Conservation (phyloP, 2,888 invertebrate genomes). For the Odontothrips loti region DNA sequence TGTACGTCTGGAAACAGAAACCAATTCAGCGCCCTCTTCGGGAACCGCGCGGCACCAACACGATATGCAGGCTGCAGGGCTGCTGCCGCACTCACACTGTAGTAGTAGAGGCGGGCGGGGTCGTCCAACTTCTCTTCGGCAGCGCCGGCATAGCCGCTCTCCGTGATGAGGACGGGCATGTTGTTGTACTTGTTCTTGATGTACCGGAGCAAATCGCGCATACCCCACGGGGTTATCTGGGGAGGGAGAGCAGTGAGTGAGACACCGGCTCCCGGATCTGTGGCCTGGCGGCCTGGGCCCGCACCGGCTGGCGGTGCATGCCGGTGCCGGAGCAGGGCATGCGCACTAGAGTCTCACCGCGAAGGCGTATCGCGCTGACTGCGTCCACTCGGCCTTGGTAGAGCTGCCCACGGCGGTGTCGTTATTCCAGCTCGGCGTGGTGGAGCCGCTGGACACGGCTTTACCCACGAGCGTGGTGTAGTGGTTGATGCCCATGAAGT, state of each 20-base stretch:
- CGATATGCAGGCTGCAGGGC: too few species aligned
- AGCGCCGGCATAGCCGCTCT: conserved; percentile 57
- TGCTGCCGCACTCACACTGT: conserved; percentile 46
- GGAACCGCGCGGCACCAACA: neutral
- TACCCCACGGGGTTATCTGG: conserved; percentile 58
- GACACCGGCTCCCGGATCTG: too few species aligned
- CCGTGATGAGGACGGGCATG: conserved; percentile 55
- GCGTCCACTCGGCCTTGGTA: neutral
- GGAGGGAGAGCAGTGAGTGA: too few species aligned
- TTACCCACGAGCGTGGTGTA: conserved; percentile 52
- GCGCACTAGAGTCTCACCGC: neutral
- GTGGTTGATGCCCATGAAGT: conserved; percentile 53
- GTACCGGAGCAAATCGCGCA: conserved; percentile 56
- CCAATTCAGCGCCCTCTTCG: neutral
- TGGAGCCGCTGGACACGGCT: conserved; percentile 47
- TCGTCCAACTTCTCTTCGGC: conserved; percentile 52
- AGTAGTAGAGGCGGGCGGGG: conserved; percentile 53
- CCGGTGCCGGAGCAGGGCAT: too few species aligned
- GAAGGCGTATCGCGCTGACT: neutral
- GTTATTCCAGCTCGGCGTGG: conserved; percentile 51
- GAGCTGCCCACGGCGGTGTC: neutral
- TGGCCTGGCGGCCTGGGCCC: too few species aligned
- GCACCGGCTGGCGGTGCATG: too few species aligned
- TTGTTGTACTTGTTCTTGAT: conserved; percentile 54
- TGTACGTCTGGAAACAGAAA: conserved; percentile 47